phyloP scores from a whole-genome alignment of 2,113 vertebrate species.

The Mobula hypostoma region DNA sequence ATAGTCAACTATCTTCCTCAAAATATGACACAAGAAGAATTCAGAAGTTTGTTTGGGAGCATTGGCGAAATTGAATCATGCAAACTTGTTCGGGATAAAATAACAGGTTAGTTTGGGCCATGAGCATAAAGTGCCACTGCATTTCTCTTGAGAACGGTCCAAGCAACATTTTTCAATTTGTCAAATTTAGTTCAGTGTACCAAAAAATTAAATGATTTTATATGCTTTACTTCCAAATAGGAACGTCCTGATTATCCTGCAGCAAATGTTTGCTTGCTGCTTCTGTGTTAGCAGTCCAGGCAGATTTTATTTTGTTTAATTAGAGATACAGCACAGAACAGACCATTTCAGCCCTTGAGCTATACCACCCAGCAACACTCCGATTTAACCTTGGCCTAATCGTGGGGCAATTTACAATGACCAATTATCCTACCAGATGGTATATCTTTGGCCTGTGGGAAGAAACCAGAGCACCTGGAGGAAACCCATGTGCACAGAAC shows the following conservation, averaged over 20 bases:
- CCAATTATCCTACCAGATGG: too few relatives aligned
- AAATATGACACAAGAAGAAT: conserved; percentile 99
- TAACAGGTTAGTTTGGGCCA: conserved; percentile 74
- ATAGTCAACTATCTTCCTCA: conserved; percentile 99
- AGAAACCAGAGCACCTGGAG: too few relatives aligned
- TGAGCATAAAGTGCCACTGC: background rate
- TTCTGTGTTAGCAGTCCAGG: background rate
- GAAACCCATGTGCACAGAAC: too few relatives aligned
- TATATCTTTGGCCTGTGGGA: too few relatives aligned
- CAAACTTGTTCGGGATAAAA: conserved; percentile 98
- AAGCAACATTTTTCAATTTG: background rate
- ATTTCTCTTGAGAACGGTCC: background rate
- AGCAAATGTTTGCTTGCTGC: background rate
- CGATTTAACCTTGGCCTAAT: too few relatives aligned
- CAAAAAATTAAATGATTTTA: background rate
- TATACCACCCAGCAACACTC: too few relatives aligned
- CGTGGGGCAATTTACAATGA: too few relatives aligned
- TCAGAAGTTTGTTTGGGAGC: conserved; percentile 98
- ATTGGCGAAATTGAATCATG: conserved; percentile 99
- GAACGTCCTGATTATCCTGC: background rate
- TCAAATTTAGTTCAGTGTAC: background rate
- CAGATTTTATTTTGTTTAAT: background rate
- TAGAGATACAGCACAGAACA: too few relatives aligned
- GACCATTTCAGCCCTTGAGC: too few relatives aligned
- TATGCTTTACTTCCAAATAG: background rate